These are phyloP conservation scores for Lordiphosa mommai DNA, from an alignment of 1,140 invertebrate genomes.

Conservation along the genomic window DNA sequence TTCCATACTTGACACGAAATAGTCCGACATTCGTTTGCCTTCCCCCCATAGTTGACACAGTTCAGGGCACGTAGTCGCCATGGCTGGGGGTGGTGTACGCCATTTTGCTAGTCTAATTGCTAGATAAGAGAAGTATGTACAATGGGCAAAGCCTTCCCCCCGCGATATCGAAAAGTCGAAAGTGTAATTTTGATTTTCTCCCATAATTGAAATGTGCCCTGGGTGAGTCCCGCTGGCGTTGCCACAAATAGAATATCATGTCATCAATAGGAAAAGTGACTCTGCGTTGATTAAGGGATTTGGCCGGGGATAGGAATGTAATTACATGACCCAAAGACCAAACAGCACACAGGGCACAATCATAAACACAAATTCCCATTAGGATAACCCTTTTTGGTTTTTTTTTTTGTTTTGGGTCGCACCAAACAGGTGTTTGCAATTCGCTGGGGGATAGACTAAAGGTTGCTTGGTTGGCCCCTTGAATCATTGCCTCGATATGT, in stretches of 20 bases:
- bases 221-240: conserved; percentile 38
- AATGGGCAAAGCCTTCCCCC: conserved; percentile 7
- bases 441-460: conserved; percentile 17
- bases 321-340: conserved; percentile 14
- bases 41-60: conserved; percentile 31
- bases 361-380: conserved; percentile 24
- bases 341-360: conserved; percentile 14
- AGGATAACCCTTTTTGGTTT: conserved; percentile 23
- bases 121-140: conserved; percentile 53
- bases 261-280: conserved; percentile 50
- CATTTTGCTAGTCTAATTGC: conserved; percentile 47
- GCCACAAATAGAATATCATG: conserved; percentile 58
- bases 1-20: conserved; percentile 11
- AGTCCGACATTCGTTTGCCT: neutral
- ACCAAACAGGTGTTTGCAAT: conserved; percentile 1
- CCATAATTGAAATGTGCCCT: conserved; percentile 58
- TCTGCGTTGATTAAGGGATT: conserved; percentile 28
- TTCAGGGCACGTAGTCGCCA: conserved; percentile 48
- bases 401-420: neutral
- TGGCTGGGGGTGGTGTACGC: conserved; percentile 23
- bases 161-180: conserved; percentile 60
- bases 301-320: conserved; percentile 12
- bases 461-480: conserved; percentile 10
- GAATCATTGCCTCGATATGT: neutral
- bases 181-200: conserved; percentile 61